Evolutionary conservation across 2,888 invertebrate genomes (phyloP), one percentile per base, ranked within the genome.

Genomic region (Polydrusus pterygomalis): DNA sequence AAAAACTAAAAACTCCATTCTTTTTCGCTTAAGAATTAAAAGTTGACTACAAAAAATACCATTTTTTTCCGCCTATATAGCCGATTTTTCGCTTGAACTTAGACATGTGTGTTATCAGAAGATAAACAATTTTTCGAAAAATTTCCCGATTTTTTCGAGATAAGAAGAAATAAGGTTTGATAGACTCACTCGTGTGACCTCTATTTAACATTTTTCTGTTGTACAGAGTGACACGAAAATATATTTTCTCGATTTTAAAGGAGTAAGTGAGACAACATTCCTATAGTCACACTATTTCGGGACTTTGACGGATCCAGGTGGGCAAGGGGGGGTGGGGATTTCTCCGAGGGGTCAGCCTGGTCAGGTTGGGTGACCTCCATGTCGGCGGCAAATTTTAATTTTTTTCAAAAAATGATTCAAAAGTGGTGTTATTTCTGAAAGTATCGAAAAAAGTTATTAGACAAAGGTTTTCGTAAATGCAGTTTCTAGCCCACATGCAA

Each of bases 81-180:
- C 58, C 47, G 71, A 77, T 71, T 77, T 77, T 77, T 77, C 60
- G 71, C 54, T 70, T 67, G 70, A 70, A 77, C 77, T 73, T 77
- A 73, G 73, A 77, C 64, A 73, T 13, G 25, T 13, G 13, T 9
- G 45, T 77, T 77, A 77, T 77, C 77, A 30, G 15, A 56, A 73
- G 78, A 78, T 73, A 78, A 71, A 70, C 34, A 63, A 18, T 64
- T 76, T 77, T 70, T 30, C 63, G 54, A 78, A 78, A 78, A 78
- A 74, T 47, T 68, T 69, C 49, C 45, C 74, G 67, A 74, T 78
- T 78, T 78, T 78, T 76, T 74, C 68, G 70, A 67, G 77, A 77
- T 77, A 77, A 77, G 7, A 34, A 56, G 74, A 75, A 70, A 65
- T 58, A 70, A 65, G 64, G 51, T 75, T 75, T 74, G 73, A 73